Base-by-base conservation (phyloP, 2,888 invertebrate genomes). In the Orthosia gothica region DNA sequence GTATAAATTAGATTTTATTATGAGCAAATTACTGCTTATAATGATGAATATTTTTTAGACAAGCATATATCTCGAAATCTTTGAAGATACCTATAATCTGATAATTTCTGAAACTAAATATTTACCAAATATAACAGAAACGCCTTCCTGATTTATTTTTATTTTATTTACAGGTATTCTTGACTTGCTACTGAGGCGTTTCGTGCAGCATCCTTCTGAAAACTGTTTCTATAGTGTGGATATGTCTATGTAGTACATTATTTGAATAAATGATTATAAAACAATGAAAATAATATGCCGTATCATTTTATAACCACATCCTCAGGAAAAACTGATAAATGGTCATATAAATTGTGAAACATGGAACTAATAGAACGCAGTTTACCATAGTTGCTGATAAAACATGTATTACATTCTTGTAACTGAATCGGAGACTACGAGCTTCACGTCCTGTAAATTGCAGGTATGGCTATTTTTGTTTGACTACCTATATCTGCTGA, bases 391-490 rank as follows among this genome's bases (percentile, higher is more conserved):
- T 40, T 63, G 18, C 16, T 79, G 45, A 5, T 50, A 5, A 49
- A 91, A 77, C 79, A 96, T 96, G 96, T 91, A 90, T 86, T 95
- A 95, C 84, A 91, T 96, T 79, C 81, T 93, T n/a, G 81, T 97
- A 49, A 93, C 91, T 20, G 95, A 96, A 86, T 88, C 92, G 47
- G 95, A 95, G 83, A 92, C 93, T 18, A 92, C 91, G 23, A 92
- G 92, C 62, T 92, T 90, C 76, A 91, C 92, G n/a, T 93, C 95
- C 40, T 95, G 96, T 83, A 94, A 93, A 91, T 90, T 96, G 69
- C 94, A 94, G 94, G 96, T 96, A 90, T 59, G 83, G 5, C 5
- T 20, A 1, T 18, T 61, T 16, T 12, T 20, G 23, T 69, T 61
- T 13, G 2, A 20, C n/a, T 40, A 13, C 32, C 4, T 20, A 15